Evolutionary conservation across 37 sponge, comb jelly and placozoan genomes (phyloP).

Genomic region (Cladorhizidae sp.): DNA sequence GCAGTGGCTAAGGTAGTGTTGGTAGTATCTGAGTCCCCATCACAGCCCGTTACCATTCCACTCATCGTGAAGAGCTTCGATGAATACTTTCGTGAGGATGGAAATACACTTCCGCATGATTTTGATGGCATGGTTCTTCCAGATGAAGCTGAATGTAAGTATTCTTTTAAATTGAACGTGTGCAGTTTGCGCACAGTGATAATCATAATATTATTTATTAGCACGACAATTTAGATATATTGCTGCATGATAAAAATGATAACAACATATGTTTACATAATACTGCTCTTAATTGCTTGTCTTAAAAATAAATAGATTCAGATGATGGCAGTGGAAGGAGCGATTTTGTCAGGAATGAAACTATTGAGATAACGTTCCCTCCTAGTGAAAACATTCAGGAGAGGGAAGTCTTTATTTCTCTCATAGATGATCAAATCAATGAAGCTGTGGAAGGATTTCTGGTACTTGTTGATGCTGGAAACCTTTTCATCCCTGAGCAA

Average conservation of each 20-base stretch:
- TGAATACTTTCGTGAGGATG: background rate
- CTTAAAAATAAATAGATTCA: background rate
- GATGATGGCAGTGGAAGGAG: background rate
- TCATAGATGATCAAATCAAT: slow-evolving; percentile 2
- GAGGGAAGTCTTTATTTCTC: background rate
- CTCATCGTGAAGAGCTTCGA: background rate
- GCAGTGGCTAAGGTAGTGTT: background rate
- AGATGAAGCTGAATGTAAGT: slow-evolving; percentile 14
- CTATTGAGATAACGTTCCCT: background rate
- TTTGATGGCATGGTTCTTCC: background rate
- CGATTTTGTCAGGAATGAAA: background rate
- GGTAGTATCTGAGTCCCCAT: background rate
- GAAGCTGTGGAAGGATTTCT: slow-evolving; percentile 12
- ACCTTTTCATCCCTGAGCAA: background rate
- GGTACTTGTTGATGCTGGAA: background rate
- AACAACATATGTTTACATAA: too few relatives aligned
- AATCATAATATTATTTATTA: too few relatives aligned
- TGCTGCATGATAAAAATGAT: too few relatives aligned
- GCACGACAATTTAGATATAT: too few relatives aligned
- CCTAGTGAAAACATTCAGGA: background rate
- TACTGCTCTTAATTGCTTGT: background rate
- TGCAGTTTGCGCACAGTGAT: too few relatives aligned
- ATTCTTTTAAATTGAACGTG: too few relatives aligned
- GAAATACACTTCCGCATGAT: background rate
- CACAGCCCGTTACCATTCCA: background rate